Conservation (phyloP, 2,888 invertebrate species). For the Eupithecia insigniata region DNA sequence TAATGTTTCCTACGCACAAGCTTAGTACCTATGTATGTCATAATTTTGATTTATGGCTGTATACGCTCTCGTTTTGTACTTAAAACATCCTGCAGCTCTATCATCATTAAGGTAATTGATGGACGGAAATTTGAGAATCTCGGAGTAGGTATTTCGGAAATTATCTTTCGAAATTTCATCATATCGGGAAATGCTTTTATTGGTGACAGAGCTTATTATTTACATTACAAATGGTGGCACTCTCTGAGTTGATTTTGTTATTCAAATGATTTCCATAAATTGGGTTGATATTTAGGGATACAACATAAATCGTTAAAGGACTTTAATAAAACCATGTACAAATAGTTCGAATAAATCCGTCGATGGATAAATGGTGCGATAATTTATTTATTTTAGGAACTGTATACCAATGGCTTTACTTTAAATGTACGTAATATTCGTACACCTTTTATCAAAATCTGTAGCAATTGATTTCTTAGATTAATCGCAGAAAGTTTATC, state of each 20-base stretch:
- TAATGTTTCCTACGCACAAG: not conserved
- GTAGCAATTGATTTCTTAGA: not conserved
- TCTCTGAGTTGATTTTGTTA: conserved; percentile 11
- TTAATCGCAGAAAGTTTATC: not conserved
- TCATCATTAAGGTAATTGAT: conserved; percentile 48
- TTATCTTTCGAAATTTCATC: conserved; percentile 33
- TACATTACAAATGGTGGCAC: conserved; percentile 29
- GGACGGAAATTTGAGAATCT: conserved; percentile 39
- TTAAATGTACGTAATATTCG: too few relatives aligned
- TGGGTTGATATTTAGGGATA: not conserved
- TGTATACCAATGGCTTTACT: too few relatives aligned
- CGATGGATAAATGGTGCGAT: not conserved
- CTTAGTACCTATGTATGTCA: not conserved
- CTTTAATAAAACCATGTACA: not conserved
- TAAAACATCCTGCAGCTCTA: conserved; percentile 38
- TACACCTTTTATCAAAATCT: too few relatives aligned
- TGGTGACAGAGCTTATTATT: conserved; percentile 41
- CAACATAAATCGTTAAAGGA: not conserved
- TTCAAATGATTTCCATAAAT: conserved; percentile 9
- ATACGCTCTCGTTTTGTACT: conserved; percentile 38
- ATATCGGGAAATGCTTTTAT: conserved; percentile 25
- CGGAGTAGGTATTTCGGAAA: conserved; percentile 34
- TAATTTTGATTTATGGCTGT: conserved; percentile 37
- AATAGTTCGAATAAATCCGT: not conserved
- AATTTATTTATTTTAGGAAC: not conserved